These are phyloP conservation scores for Macropus fuliginosus DNA, from an alignment of 2,797 vertebrate species.

Conservation along the genomic window DNA sequence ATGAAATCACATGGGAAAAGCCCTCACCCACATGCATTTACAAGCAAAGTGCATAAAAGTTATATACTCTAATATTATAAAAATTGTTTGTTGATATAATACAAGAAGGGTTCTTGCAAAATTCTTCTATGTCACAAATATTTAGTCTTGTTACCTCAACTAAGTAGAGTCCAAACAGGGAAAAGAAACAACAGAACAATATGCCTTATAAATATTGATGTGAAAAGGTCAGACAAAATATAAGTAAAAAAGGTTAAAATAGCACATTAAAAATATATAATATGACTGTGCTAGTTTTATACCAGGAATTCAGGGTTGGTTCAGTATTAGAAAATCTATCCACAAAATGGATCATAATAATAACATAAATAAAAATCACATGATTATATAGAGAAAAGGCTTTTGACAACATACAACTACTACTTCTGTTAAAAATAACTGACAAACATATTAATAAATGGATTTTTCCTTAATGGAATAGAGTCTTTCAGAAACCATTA, in stretches of 20 bases:
- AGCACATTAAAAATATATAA: neutral
- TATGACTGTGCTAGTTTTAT: neutral
- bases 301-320: neutral
- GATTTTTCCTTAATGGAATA: neutral
- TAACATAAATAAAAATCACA: neutral
- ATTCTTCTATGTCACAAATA: neutral
- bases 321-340: neutral
- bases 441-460: neutral
- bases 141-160: neutral
- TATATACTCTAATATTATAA: neutral
- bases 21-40: neutral
- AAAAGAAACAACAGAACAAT: neutral
- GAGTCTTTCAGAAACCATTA: neutral
- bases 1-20: neutral
- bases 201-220: neutral
- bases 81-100: neutral
- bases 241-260: neutral
- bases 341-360: neutral
- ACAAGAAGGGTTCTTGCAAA: neutral
- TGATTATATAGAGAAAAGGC: neutral
- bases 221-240: neutral
- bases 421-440: neutral
- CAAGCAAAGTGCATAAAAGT: neutral
- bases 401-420: neutral
- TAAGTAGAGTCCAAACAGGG: neutral